Conservation (phyloP, 1,140 invertebrate genomes). For the Paraescarpia echinospica region DNA sequence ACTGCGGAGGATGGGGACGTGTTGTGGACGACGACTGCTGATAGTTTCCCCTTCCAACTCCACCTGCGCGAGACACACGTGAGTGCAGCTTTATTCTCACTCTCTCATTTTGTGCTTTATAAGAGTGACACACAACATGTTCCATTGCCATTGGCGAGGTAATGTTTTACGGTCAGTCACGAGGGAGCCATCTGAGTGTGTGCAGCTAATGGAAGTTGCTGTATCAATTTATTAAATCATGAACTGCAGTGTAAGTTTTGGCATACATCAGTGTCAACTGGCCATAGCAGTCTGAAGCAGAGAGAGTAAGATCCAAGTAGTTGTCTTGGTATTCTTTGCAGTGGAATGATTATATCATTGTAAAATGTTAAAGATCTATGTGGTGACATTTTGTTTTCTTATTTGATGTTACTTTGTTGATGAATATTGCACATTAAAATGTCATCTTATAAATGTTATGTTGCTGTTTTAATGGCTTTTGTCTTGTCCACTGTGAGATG, state of each 20-base stretch:
- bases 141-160: background rate
- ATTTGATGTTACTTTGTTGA: too few species aligned
- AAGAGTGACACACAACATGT: background rate
- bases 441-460: too few species aligned
- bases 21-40: slow-evolving; percentile 60
- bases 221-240: background rate
- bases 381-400: too few species aligned
- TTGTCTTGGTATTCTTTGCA: too few species aligned
- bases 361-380: too few species aligned
- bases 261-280: too few species aligned
- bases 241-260: background rate
- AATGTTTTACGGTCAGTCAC: background rate
- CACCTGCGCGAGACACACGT: slow-evolving; percentile 64
- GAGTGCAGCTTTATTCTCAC: slow-evolving; percentile 22
- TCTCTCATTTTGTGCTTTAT: background rate
- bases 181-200: background rate
- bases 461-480: background rate
- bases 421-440: too few species aligned
- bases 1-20: slow-evolving; percentile 58
- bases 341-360: too few species aligned
- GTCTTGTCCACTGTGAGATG: too few species aligned
- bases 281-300: too few species aligned
- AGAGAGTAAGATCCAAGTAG: too few species aligned
- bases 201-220: background rate
- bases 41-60: slow-evolving; percentile 59